Evolutionary conservation across 1,140 invertebrate genomes (phyloP).

Genomic region (Cyphomyrmex costatus): DNA sequence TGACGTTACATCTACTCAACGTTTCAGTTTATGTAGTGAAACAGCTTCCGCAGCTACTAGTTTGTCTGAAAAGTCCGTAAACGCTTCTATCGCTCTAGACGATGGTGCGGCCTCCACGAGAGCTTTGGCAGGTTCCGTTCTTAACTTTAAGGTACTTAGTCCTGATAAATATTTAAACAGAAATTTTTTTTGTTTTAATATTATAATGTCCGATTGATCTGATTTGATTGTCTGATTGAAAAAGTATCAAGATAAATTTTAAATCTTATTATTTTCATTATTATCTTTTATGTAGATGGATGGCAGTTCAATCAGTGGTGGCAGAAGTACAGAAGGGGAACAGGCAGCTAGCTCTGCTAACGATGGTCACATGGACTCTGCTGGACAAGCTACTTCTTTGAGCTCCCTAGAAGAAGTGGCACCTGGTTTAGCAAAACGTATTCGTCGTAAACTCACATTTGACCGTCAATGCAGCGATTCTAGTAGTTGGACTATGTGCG

Average conservation of each 20-base stretch:
- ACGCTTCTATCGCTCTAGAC: conserved; percentile 89
- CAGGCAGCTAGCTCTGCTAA: conserved; percentile 78
- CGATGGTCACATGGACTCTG: conserved; percentile 81
- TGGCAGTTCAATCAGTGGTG: conserved; percentile 78
- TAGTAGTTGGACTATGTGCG: conserved; percentile 83
- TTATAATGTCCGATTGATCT: neutral
- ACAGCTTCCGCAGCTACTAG: conserved; percentile 90
- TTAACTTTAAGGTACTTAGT: conserved; percentile 88
- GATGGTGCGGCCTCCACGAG: conserved; percentile 91
- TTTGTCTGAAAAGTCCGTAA: conserved; percentile 90
- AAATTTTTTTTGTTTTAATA: neutral
- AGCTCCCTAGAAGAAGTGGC: conserved; percentile 87
- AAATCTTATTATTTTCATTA: neutral
- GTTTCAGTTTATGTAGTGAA: conserved; percentile 92
- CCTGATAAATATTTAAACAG: neutral
- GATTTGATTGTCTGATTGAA: neutral
- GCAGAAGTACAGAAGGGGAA: conserved; percentile 79
- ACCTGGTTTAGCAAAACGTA: conserved; percentile 83
- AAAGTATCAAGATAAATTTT: conserved; percentile 14
- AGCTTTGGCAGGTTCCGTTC: conserved; percentile 92
- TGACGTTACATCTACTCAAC: conserved; percentile 91
- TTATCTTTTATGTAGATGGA: conserved; percentile 78
- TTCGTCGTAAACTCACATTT: conserved; percentile 81
- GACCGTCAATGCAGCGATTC: conserved; percentile 84
- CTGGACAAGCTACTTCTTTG: conserved; percentile 85